Evolutionary conservation across 1,140 invertebrate species (phyloP).

Genomic region (Bursaphelenchus mucronatus): DNA sequence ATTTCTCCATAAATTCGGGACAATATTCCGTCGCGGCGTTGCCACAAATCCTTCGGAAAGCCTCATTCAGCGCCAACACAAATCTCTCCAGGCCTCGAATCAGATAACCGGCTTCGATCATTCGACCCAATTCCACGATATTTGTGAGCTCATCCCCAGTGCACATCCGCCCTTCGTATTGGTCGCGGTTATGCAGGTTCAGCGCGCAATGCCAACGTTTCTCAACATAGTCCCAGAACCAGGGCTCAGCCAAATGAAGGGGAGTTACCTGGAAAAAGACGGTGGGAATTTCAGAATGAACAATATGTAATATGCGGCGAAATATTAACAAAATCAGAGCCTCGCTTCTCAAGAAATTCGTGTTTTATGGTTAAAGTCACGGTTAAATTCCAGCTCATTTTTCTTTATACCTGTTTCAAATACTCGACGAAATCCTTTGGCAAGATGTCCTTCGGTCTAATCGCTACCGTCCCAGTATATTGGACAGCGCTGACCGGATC

Average conservation of each 20-base stretch:
- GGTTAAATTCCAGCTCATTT: too few relatives aligned
- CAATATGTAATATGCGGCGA: too few relatives aligned
- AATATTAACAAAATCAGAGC: too few relatives aligned
- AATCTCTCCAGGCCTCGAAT: conserved; percentile 45
- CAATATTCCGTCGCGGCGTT: conserved; percentile 42
- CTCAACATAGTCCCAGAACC: conserved; percentile 57
- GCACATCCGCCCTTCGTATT: conserved; percentile 54
- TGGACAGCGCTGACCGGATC: conserved; percentile 39
- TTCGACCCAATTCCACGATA: conserved; percentile 42
- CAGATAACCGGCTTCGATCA: conserved; percentile 54
- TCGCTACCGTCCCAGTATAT: conserved; percentile 53
- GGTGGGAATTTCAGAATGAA: background rate
- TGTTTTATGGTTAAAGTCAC: too few relatives aligned
- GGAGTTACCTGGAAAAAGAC: conserved; percentile 49
- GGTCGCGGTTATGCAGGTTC: conserved; percentile 33
- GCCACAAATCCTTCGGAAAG: conserved; percentile 38
- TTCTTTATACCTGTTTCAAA: too few relatives aligned
- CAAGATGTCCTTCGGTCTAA: conserved; percentile 52
- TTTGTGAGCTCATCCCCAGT: conserved; percentile 54
- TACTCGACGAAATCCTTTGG: conserved; percentile 35
- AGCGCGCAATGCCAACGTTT: conserved; percentile 51
- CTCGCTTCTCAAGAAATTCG: too few relatives aligned
- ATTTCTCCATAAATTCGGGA: conserved; percentile 49
- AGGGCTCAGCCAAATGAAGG: conserved; percentile 48
- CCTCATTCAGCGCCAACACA: conserved; percentile 43